Percentiles rank a stretch among this genome's conserved stretches.
These are phyloP conservation scores for Lithophane socia DNA, from an alignment of 2,888 invertebrate species.

Conservation along the genomic window DNA sequence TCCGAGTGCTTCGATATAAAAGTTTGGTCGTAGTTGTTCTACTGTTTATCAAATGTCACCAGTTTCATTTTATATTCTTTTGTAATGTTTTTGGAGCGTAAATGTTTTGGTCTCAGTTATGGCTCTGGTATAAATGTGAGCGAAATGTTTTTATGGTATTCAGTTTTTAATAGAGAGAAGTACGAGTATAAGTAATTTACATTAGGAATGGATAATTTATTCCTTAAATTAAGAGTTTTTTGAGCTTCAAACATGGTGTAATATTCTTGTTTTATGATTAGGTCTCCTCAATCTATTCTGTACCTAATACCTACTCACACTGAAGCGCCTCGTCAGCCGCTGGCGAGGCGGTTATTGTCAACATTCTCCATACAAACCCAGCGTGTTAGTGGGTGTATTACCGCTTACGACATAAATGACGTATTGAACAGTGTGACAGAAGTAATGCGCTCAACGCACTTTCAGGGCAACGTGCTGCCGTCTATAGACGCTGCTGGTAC, in stretches of 20 bases:
- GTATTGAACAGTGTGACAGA: not conserved
- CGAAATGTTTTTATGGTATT: not conserved
- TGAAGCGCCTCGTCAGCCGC: not conserved
- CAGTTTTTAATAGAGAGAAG: not conserved
- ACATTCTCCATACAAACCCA: not conserved
- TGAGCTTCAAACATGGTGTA: no score
- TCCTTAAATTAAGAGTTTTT: not conserved
- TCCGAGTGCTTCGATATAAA: not conserved
- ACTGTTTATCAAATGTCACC: conserved; percentile 11
- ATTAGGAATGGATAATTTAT: not conserved
- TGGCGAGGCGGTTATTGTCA: not conserved
- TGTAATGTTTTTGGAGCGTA: conserved; percentile 34
- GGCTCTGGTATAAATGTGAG: conserved; percentile 12
- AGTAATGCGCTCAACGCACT: not conserved
- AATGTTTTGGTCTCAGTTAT: conserved; percentile 43
- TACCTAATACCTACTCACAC: not conserved
- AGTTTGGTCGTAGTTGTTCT: not conserved
- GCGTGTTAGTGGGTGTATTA: not conserved
- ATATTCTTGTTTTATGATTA: not conserved
- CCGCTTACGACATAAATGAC: not conserved
- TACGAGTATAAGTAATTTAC: not conserved
- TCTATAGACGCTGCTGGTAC: not conserved
- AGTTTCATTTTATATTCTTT: conserved; percentile 36
- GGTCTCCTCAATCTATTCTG: not conserved
- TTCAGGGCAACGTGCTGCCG: not conserved